Percentiles rank a stretch among this genome's conserved stretches.
These are phyloP conservation scores for Acanthis flammea DNA, from an alignment of 2,797 vertebrate species.

Conservation along the genomic window DNA sequence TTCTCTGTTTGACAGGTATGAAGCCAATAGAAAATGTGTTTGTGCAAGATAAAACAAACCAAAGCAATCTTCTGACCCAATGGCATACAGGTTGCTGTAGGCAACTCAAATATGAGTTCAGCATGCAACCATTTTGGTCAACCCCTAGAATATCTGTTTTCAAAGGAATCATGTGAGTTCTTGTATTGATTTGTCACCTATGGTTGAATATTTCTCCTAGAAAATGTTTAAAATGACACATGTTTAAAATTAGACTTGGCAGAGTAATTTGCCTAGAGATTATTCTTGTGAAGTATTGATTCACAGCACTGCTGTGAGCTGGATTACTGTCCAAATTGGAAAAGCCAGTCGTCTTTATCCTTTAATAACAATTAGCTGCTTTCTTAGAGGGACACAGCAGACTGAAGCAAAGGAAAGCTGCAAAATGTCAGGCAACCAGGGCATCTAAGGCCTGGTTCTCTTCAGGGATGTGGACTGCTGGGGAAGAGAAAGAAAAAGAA, in stretches of 20 bases:
- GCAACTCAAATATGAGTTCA: background rate
- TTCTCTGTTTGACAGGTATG: background rate
- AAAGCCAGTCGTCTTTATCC: constrained; percentile 92
- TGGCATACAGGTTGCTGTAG: background rate
- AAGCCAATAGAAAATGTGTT: background rate
- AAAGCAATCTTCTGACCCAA: background rate
- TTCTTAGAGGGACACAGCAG: constrained; percentile 74
- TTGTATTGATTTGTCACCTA: constrained; percentile 50
- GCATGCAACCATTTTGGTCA: background rate
- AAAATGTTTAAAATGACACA: constrained; percentile 59
- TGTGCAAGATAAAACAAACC: background rate
- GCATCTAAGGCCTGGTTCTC: constrained; percentile 36
- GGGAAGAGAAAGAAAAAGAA: constrained; percentile 52
- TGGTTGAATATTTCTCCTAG: constrained; percentile 46
- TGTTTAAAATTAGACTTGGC: constrained; percentile 69
- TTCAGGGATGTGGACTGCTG: constrained; percentile 57
- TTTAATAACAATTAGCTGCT: constrained; percentile 87
- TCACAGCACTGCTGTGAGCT: constrained; percentile 78
- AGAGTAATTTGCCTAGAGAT: constrained; percentile 63
- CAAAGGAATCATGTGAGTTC: background rate
- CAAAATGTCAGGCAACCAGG: constrained; percentile 36
- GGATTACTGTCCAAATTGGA: constrained; percentile 85
- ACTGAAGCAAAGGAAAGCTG: constrained; percentile 46
- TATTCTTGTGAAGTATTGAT: constrained; percentile 71
- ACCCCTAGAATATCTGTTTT: background rate